Conservation (phyloP, 2,888 invertebrate species). For the Heteropelma amictum region DNA sequence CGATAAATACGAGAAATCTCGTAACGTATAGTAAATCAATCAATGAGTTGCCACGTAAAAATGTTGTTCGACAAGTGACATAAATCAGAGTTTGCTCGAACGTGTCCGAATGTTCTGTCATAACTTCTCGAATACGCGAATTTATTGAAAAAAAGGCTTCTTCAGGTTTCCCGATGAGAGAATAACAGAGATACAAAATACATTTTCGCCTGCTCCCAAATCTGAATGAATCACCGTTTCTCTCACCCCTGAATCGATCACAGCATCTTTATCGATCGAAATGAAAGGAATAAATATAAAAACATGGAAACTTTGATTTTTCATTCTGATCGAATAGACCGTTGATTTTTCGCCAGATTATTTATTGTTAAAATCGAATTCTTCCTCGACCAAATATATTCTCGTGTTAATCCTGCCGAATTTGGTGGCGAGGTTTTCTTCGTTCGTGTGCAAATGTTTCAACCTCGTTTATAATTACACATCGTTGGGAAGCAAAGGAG, state of each 20-base stretch:
- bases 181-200: not conserved
- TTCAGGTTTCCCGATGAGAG: not conserved
- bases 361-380: conserved; percentile 1
- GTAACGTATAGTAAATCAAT: conserved; percentile 34
- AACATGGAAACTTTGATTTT: no score
- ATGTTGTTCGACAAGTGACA: conserved; percentile 33
- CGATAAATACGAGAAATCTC: not conserved
- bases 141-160: not conserved
- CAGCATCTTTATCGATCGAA: no score
- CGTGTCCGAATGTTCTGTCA: conserved; percentile 1
- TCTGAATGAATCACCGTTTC: no score
- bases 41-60: conserved; percentile 29
- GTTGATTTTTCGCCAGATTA: not conserved
- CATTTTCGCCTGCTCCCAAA: not conserved
- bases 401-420: not conserved
- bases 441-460: conserved; percentile 27
- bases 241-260: no score
- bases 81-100: conserved; percentile 18
- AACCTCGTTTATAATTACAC: not conserved
- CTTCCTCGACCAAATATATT: not conserved
- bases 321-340: no score
- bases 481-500: no score
- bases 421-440: not conserved
- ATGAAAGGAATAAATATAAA: no score
- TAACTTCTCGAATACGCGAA: conserved; percentile 13